phyloP scores from a whole-genome alignment of 35 echinoderm and acorn worm species.

The Heliocidaris tuberculata region DNA sequence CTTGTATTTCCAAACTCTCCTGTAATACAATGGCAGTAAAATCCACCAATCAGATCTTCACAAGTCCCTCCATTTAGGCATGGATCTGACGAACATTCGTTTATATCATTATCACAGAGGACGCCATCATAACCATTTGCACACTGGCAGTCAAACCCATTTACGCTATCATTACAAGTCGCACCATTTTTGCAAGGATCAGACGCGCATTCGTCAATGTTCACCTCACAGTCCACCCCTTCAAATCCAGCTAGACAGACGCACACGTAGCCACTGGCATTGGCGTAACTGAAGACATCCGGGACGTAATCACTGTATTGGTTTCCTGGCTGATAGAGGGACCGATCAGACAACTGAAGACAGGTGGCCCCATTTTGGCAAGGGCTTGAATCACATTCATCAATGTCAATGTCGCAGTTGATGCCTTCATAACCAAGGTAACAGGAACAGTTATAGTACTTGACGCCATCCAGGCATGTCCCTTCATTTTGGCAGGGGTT shows the following conservation, averaged over 20 bases:
- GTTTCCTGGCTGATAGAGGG: slow-evolving; percentile 37
- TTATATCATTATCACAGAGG: slow-evolving; percentile 51
- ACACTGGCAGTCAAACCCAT: slow-evolving; percentile 62
- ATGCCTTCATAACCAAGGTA: slow-evolving; percentile 64
- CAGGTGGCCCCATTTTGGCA: slow-evolving; percentile 65
- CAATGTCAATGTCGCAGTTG: slow-evolving; percentile 60
- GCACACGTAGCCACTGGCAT: slow-evolving; percentile 68
- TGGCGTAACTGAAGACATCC: slow-evolving; percentile 54
- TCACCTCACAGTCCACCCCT: slow-evolving; percentile 59
- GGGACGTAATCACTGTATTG: slow-evolving; percentile 54
- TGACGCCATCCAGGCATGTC: slow-evolving; percentile 63
- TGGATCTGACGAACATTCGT: slow-evolving; percentile 73
- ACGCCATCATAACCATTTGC: slow-evolving; percentile 48
- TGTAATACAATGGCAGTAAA: slow-evolving; percentile 57
- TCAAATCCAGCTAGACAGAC: slow-evolving; percentile 60
- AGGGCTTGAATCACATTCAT: slow-evolving; percentile 66
- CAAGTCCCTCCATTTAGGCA: slow-evolving; percentile 71
- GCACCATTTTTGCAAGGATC: slow-evolving; percentile 65
- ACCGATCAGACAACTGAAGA: slow-evolving; percentile 56
- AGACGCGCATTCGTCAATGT: slow-evolving; percentile 76
- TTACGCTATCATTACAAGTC: slow-evolving; percentile 59
- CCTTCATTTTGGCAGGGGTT: slow-evolving; percentile 64
- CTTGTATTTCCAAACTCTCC: slow-evolving; percentile 53
- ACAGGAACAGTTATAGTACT: slow-evolving; percentile 75
- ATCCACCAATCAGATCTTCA: slow-evolving; percentile 55